Evolutionary conservation across 2,888 invertebrate species (phyloP), one percentile per base, ranked within the genome.

Genomic region (Apodemia zela): DNA sequence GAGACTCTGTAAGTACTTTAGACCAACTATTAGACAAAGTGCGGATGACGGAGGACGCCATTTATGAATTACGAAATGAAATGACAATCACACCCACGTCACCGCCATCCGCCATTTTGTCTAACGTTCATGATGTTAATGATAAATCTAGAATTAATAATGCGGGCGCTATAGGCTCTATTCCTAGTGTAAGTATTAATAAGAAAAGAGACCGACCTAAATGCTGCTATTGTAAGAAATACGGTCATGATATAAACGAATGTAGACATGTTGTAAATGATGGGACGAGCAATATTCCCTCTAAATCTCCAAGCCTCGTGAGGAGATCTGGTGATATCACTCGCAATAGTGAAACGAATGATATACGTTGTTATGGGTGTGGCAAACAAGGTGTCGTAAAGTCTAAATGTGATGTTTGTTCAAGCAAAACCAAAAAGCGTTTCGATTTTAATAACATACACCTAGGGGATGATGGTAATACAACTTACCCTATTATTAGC

Each of bases 401-500:
- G 25, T 63, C 66, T 13, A 66, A 59, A 17, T 66, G 66, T 35
- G 61, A 66, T 10, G 42, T 10, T 13, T 63, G 66, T 21, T n/a
- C 47, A 49, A 35, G 13, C 1, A 18, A 15, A 10, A 61, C 25
- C n/a, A 58, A 49, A 17, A 15, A 29, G 10, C 54, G 8, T 17
- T 47, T 33, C 6, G 47, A 60, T 17, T 61, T 57, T 35, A 60
- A 45, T 35, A 57, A 25, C 47, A 18, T 29, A 35, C 18, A 49
- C n/a, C 57, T 25, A 47, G 35, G 18, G 4, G 47, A 17, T 59
- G 45, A 17, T 21, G 33, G 13, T 6, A 13, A 2, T 18, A 18
- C 57, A 25, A 47, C 18, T 10, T 49, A 47, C 18, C 63, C 63
- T 8, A 38, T 54, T 10, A 18, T 65, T 1, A 18, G n/a, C 7